Base-by-base conservation (phyloP, 1,140 invertebrate genomes). In the Neodiprion fabricii region DNA sequence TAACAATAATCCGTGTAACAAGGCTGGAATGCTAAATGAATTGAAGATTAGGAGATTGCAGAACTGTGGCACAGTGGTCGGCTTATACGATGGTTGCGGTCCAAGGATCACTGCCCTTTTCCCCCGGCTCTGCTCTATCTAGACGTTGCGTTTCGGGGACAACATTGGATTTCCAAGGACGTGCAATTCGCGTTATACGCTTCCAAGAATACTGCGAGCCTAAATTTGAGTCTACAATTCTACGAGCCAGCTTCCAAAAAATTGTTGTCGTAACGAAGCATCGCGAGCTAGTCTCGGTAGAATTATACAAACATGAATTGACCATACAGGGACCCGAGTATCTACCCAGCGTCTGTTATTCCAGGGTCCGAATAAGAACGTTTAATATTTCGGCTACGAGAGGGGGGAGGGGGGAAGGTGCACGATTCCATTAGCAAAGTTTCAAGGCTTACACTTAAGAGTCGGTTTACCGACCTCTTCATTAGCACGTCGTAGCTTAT, bases 371-470 rank as follows among this genome's bases (percentile, higher is more conserved):
- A 69, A 21, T 11, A 69, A 21, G 72, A 75, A 73, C 77, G 76
- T 81, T 81, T 79, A 82, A 83, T 82, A 80, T 84, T 83, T 83
- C 79, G 76, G 79, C 82, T 78, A 80, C 75, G 72, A 79, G 79
- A 71, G 75, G 66, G 72, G 28, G 1, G 72, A 79, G 79, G 72
- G 74, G 61, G 72, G 28, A 3, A 5, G 72, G 75, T 53, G 72
- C 71, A 74, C 82, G 81, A 83, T 85, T 84, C 82, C 78, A 83
- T 84, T 84, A 83, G 73, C 72, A 79, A 84, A 83, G 81, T 82
- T 84, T 76, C 75, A 75, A 75, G 78, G 79, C 76, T 77, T 69
- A 72, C 47, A 48, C 75, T 74, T 74, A 71, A 74, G 72, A 53
- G 48, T 68, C 17, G 49, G 53, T 72, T 53, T 50, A 81, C 70